These are phyloP conservation scores for Cryptus viduatorius DNA, from an alignment of 2,888 invertebrate species.

Conservation along the genomic window DNA sequence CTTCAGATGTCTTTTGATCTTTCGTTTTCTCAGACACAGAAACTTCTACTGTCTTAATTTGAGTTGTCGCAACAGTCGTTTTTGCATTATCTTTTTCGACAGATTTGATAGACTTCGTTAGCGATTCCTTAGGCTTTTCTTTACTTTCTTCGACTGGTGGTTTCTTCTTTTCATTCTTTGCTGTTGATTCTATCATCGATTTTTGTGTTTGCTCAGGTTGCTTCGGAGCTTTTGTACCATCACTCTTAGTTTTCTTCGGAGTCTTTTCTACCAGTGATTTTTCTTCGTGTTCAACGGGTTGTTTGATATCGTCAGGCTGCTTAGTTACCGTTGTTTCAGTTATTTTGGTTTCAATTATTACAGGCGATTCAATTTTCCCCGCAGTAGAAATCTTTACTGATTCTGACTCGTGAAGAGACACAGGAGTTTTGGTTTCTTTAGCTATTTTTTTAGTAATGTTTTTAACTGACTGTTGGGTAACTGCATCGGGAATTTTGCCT, in stretches of 20 bases:
- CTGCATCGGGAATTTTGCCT: constrained; percentile 44
- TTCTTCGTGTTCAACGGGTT: constrained; percentile 63
- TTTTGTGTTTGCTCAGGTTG: constrained; percentile 49
- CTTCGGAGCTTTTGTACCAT: constrained; percentile 63
- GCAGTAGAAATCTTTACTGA: constrained; percentile 17
- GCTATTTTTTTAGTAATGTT: constrained; percentile 10
- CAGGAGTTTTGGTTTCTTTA: constrained; percentile 36
- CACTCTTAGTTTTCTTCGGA: constrained; percentile 54
- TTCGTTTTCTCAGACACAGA: not conserved
- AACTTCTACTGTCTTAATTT: constrained; percentile 29
- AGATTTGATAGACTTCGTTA: constrained; percentile 66
- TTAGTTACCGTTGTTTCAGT: constrained; percentile 1
- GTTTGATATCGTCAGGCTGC: constrained; percentile 37
- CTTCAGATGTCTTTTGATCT: constrained; percentile 36
- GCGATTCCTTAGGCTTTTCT: constrained; percentile 49
- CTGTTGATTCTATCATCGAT: constrained; percentile 62
- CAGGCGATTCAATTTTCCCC: constrained; percentile 15
- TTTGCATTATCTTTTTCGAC: constrained; percentile 54
- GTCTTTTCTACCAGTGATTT: constrained; percentile 3
- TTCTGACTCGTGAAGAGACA: constrained; percentile 44
- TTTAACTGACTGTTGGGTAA: constrained; percentile 45
- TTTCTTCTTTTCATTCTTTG: constrained; percentile 32
- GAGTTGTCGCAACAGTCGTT: constrained; percentile 63
- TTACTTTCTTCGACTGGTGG: constrained; percentile 40
- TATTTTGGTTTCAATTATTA: not conserved